Evolutionary conservation across 2,888 invertebrate species (phyloP), one percentile per base, ranked within the genome.

Genomic region (Prosopocoilus inquinatus): DNA sequence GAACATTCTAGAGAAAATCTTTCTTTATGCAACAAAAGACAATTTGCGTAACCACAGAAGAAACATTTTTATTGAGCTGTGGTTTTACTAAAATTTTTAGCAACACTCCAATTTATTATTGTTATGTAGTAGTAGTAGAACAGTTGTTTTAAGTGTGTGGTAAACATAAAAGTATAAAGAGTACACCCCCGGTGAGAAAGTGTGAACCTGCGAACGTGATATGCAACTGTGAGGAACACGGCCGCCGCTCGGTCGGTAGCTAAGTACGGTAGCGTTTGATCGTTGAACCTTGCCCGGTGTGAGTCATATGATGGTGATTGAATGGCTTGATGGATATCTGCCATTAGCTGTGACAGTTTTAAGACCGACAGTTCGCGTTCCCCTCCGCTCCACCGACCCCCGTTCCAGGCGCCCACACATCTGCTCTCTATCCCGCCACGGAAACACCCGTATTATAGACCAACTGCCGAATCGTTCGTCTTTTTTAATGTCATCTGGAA

Each of bases 341-440:
- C 76, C 76, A 77, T 77, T 77, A 76, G 69, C 72, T 68, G 75
- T 76, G 77, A 77, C 77, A 75, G 75, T 75, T 77, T 77, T 76
- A 76, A 76, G 74, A 75, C 74, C 70, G 57, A 57, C 57, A 57
- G 57, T 47, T 51, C 44, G 43, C 53, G 33, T 53, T 54, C 50
- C 47, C 43, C 59, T 53, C 54, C 59, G 61, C 57, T 57, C 49
- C 62, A 35, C 56, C 47, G 48, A 47, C 61, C 54, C 50, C 38
- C 16, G 15, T 38, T 35, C 45, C 61, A 43, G 52, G 55, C 66
- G 61, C 67, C 66, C 69, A 66, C 67, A 67, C 70, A 63, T 67
- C 67, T 67, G 65, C 65, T 67, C 60, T 60, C 20, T 28, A 57
- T 57, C 50, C 57, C 57, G 53, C 63, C 50, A 52, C 61, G 57